Evolutionary conservation across 1,140 invertebrate genomes (phyloP).

Genomic region (Sitobion miscanthi): DNA sequence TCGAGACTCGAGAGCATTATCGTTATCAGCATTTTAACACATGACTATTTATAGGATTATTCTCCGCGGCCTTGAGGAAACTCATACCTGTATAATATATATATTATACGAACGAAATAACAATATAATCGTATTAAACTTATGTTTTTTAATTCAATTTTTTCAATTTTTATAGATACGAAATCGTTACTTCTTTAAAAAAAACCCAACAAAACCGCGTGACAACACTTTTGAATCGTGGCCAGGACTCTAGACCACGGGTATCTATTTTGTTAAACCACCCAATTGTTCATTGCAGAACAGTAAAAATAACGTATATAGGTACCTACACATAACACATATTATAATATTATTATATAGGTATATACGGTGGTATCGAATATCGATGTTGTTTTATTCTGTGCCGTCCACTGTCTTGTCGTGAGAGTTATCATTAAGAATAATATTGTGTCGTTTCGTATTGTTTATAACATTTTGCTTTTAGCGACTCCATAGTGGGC

Average conservation of each 20-base stretch:
- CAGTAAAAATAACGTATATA: background rate
- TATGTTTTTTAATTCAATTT: background rate
- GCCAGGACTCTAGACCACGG: background rate
- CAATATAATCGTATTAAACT: background rate
- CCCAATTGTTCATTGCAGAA: background rate
- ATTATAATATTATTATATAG: too few relatives aligned
- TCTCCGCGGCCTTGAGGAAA: background rate
- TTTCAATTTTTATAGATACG: background rate
- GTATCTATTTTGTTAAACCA: background rate
- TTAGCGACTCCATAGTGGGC: background rate
- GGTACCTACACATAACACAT: too few relatives aligned
- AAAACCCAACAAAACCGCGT: background rate
- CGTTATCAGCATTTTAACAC: background rate
- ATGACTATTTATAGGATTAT: slow-evolving; percentile 1
- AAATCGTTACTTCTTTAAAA: background rate
- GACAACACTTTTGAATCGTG: background rate
- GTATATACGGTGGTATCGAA: too few relatives aligned
- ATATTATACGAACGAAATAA: background rate
- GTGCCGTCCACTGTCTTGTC: too few relatives aligned
- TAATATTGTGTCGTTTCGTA: too few relatives aligned
- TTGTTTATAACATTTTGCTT: too few relatives aligned
- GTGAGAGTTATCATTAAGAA: too few relatives aligned
- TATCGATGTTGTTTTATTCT: too few relatives aligned
- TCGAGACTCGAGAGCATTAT: background rate
- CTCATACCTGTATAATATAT: background rate